Conservation (phyloP, 2,797 vertebrate genomes). For the Malurus splendens region DNA sequence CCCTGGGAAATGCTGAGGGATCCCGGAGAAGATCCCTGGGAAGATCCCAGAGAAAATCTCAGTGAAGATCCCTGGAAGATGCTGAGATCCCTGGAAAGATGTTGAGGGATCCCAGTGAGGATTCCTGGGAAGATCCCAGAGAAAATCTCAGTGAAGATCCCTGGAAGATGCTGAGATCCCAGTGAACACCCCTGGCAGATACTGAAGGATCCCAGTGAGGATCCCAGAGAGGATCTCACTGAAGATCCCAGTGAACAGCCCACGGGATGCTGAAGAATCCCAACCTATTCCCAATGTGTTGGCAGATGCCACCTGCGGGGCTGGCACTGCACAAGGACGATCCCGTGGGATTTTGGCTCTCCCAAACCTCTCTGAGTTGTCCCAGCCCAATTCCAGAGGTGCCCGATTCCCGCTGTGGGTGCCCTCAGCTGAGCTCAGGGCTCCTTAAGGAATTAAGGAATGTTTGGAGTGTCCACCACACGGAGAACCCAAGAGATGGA, state of each 20-base stretch:
- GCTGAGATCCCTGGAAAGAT: not conserved
- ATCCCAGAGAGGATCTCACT: not conserved
- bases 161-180: not conserved
- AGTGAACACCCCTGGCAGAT: fast-evolving
- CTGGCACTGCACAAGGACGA: fast-evolving
- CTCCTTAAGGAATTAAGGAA: not conserved
- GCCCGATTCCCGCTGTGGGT: not conserved
- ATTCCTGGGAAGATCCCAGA: no score
- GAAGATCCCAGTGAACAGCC: not conserved
- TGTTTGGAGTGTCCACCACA: fast-evolving
- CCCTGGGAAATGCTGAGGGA: no score
- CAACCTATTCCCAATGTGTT: no score
- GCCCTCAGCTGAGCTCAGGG: fast-evolving
- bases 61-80: no score
- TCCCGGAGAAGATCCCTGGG: no score
- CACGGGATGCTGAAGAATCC: not conserved
- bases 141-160: not conserved
- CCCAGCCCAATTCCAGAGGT: not conserved
- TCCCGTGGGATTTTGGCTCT: not conserved
- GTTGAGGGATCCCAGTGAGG: not conserved
- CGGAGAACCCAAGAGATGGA: not conserved
- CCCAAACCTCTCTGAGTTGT: not conserved
- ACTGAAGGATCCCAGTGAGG: not conserved
- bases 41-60: no score
- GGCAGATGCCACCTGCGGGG: fast-evolving